Percentiles rank a stretch among this genome's conserved stretches.
These are phyloP conservation scores for Paragorgia papillata DNA, from an alignment of 92 coral and sea anemone species.

Conservation along the genomic window DNA sequence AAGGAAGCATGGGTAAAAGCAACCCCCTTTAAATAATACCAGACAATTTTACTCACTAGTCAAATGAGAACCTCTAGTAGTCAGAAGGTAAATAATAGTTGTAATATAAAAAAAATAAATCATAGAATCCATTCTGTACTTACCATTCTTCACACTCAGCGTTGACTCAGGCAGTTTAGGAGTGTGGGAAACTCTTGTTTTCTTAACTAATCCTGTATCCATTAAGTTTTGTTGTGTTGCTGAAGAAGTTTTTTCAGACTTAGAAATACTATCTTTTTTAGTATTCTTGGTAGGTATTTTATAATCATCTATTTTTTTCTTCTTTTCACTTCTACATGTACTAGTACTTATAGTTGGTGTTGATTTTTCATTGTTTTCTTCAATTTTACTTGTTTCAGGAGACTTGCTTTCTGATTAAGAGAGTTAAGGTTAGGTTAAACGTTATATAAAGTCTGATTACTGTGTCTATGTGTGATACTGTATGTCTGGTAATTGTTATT, in stretches of 20 bases:
- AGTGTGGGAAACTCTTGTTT: conserved; percentile 53
- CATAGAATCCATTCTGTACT: background rate
- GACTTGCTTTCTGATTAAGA: conserved; percentile 17
- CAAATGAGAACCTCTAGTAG: too few species aligned
- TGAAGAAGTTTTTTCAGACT: background rate
- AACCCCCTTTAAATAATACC: too few species aligned
- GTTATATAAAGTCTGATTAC: too few species aligned
- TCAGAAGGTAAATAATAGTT: too few species aligned
- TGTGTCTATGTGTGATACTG: too few species aligned
- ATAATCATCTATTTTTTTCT: background rate
- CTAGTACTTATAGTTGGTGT: background rate
- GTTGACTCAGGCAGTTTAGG: conserved; percentile 3
- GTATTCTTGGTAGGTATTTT: background rate
- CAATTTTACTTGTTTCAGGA: background rate
- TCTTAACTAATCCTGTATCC: conserved; percentile 32
- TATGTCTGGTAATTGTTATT: too few species aligned
- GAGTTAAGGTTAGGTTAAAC: conserved; percentile 14
- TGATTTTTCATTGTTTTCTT: conserved; percentile 11
- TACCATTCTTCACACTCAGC: conserved; percentile 1
- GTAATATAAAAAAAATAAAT: too few species aligned
- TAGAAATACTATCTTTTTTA: background rate
- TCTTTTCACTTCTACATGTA: background rate
- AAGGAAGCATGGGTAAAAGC: too few species aligned
- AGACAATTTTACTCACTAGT: too few species aligned
- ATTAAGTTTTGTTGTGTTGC: background rate